Evolutionary conservation across 2,888 invertebrate genomes (phyloP), one percentile per base, ranked within the genome.

Genomic region (Diarsia rubi): DNA sequence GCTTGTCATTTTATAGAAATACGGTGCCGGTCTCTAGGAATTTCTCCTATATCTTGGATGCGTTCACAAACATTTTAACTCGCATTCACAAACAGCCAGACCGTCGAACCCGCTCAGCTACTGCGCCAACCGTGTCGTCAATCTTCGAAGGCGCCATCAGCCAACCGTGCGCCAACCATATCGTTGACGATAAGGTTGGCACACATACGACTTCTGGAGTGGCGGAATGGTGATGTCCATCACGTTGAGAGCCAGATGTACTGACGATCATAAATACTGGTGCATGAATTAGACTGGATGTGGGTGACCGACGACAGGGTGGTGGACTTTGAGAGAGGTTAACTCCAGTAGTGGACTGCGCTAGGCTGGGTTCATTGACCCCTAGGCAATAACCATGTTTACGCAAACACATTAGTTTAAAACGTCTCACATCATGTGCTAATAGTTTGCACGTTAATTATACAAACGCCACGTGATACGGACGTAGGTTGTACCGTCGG

Each of bases 401-500:
- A 49, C 19, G 27, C 31, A 60, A 62, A 31, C 21, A 69, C 42
- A 78, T 78, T 31, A 59, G 14, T 75, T 59, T 11, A 49, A 44
- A 79, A 37, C 19, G 1, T 79, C 44, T 54, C 57, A 64, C 27
- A n/a, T 14, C 24, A 47, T 54, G 60, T 67, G 37, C 16, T 49
- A 27, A 44, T 75, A 60, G 47, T 78, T 62, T 24, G 19, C 27
- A 37, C 45, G 45, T 60, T 64, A 75, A 59, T 63, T 73, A 81
- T 45, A 78, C 44, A 69, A 59, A 68, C 57, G 37, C 63, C 14
- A 49, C 44, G 37, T 57, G 27, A 64, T 47, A 49, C 6, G n/a
- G 52, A 57, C 81, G 54, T 75, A 67, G 67, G 49, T 49, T 37
- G 57, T 57, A 64, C 24, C 54, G 31, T 75, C 75, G 68, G 31